Conservation (phyloP, 1,140 invertebrate genomes). For the Lasaia peninsularis region DNA sequence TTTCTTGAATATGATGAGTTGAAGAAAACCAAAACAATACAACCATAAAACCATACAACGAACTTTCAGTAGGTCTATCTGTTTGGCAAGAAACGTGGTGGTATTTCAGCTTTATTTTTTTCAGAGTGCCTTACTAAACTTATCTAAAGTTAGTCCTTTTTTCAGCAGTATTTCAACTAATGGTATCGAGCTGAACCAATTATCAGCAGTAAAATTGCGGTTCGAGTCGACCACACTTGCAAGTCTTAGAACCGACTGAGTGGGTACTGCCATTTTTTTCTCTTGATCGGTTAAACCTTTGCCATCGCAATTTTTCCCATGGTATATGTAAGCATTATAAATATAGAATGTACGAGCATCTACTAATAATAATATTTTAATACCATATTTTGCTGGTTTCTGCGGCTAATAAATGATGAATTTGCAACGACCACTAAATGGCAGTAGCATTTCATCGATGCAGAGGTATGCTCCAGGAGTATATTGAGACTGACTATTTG, state of each 20-base stretch:
- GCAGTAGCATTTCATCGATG: constrained; percentile 53
- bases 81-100: no score
- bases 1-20: background rate
- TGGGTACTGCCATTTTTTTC: constrained; percentile 3
- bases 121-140: no score
- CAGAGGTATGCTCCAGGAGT: constrained; percentile 31
- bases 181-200: constrained; percentile 2
- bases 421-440: constrained; percentile 54
- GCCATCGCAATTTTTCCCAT: constrained; percentile 38
- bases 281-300: background rate
- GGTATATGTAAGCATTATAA: constrained; percentile 46
- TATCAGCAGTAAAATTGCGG: constrained; percentile 7
- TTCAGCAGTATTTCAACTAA: background rate
- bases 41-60: background rate
- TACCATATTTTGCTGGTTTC: constrained; percentile 68
- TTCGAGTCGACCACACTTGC: background rate
- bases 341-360: constrained; percentile 48
- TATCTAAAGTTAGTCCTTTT: background rate
- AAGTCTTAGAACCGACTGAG: constrained; percentile 9
- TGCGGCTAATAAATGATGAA: constrained; percentile 68
- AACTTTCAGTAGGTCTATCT: no score
- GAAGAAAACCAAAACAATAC: constrained; percentile 3
- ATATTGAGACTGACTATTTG: constrained; percentile 37
- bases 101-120: no score
- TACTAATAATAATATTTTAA: constrained; percentile 58